Base-by-base conservation (phyloP, 1,140 invertebrate species). In the Bilobella aurantiaca region DNA sequence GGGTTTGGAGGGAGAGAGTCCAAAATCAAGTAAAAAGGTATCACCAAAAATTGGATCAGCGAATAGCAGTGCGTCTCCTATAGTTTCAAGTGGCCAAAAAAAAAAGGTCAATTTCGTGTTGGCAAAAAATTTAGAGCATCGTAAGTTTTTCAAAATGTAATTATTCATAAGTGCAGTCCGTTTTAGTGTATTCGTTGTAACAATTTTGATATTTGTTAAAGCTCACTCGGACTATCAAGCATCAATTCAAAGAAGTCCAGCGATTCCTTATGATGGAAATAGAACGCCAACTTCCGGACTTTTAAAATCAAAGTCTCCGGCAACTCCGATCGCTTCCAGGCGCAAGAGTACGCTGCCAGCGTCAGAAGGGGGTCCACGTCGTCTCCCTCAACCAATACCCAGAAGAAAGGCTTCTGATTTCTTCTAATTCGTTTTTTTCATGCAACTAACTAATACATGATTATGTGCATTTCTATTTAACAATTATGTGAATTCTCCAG, bases 181-280 rank as follows among this genome's bases (percentile, higher is more conserved):
- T n/a, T n/a, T n/a, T n/a, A n/a, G n/a, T n/a, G n/a, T n/a, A n/a
- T n/a, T n/a, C n/a, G n/a, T n/a, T n/a, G n/a, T n/a, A n/a, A n/a
- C n/a, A n/a, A n/a, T 67, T 34, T 29, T 69, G 42, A 30, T 69
- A 27, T 27, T 21, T 62, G 21, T 62, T 69, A 1, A 31, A 72
- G 72, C 69, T 30, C 69, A 65, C 32, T 30, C 82, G 1, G 87
- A 90, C 65, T 88, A 89, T 73, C 79, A 84, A 37, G 79, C 81
- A 28, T 84, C 86, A 74, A 75, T 90, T 2, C 78, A 80, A 64
- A 80, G 82, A 64, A 88, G 85, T 57, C 87, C 88, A 0, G 81
- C 78, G 18, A 82, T 89, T 69, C 87, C 87, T 0, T 89, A 81
- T 65, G 87, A 89, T 74, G 82, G 85, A 2, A 83, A 82, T 34